Conservation (phyloP, 2,113 vertebrate genomes). For the Perccottus glenii region DNA sequence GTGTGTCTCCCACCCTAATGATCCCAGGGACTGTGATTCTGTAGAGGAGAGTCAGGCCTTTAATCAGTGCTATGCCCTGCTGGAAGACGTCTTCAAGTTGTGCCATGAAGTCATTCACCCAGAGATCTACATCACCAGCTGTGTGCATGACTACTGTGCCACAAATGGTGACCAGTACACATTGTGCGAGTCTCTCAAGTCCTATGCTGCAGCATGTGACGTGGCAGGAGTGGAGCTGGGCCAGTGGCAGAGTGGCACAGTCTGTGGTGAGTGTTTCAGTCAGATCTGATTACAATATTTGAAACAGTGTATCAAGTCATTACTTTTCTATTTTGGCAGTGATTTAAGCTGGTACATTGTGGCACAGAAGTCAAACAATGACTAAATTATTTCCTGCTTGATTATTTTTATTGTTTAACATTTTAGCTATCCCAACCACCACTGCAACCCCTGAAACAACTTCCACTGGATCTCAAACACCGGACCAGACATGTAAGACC, state of each 20-base stretch:
- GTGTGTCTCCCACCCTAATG: conserved; percentile 61
- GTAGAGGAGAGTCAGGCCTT: conserved; percentile 59
- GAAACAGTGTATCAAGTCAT: not conserved
- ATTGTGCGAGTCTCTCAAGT: conserved; percentile 77
- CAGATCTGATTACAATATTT: not conserved
- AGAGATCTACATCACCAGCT: conserved; percentile 72
- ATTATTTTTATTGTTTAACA: conserved; percentile 3
- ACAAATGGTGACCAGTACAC: conserved; percentile 60
- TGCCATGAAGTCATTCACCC: conserved; percentile 77
- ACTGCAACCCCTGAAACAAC: conserved; percentile 27
- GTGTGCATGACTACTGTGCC: conserved; percentile 78
- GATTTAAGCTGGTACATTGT: too few species aligned
- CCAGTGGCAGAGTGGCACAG: conserved; percentile 73
- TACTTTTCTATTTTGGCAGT: too few species aligned
- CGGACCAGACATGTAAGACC: conserved; percentile 64
- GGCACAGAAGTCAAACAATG: not conserved
- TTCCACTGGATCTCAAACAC: conserved; percentile 30
- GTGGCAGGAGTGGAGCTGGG: conserved; percentile 69
- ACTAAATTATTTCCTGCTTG: conserved; percentile 7
- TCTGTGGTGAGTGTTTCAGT: conserved; percentile 70
- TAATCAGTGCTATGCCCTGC: conserved; percentile 64
- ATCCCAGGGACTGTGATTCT: conserved; percentile 58
- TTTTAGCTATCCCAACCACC: conserved; percentile 44
- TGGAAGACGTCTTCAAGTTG: conserved; percentile 60
- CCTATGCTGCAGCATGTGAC: conserved; percentile 78